phyloP scores from a whole-genome alignment of 2,888 invertebrate species.

The Ichneumon xanthorius region DNA sequence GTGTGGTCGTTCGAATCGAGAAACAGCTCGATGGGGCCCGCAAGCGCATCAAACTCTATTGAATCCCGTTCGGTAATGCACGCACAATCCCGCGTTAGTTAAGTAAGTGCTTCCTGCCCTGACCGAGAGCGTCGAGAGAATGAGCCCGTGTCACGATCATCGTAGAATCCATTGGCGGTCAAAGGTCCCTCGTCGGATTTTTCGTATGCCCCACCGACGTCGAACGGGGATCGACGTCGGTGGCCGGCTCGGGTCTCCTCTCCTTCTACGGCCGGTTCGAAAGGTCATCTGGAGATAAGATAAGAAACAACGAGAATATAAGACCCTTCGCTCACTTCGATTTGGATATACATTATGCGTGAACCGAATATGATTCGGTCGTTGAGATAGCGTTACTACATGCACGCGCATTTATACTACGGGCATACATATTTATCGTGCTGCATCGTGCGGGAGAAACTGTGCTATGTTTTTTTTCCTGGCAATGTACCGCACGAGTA shows the following conservation, averaged over 20 bases:
- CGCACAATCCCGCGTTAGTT: conserved; percentile 69
- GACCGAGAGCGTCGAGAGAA: conserved; percentile 76
- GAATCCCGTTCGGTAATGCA: conserved; percentile 56
- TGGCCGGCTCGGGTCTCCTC: conserved; percentile 27
- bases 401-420: not conserved
- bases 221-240: conserved; percentile 18
- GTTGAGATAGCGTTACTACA: not conserved
- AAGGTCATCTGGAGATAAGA: conserved; percentile 63
- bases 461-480: no score
- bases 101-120: conserved; percentile 83
- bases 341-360: not conserved
- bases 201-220: conserved; percentile 35
- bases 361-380: not conserved
- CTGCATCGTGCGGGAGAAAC: no score
- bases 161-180: conserved; percentile 68
- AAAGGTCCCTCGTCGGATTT: conserved; percentile 65
- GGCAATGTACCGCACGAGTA: no score
- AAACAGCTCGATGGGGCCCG: conserved; percentile 52
- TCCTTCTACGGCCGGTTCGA: conserved; percentile 41
- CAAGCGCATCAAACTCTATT: conserved; percentile 73
- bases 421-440: not conserved
- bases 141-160: conserved; percentile 69
- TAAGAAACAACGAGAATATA: conserved; percentile 29
- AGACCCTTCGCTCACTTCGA: not conserved
- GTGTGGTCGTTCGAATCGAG: conserved; percentile 32